Evolutionary conservation across 2,888 invertebrate species (phyloP).

Genomic region (Nomada goodeniana): DNA sequence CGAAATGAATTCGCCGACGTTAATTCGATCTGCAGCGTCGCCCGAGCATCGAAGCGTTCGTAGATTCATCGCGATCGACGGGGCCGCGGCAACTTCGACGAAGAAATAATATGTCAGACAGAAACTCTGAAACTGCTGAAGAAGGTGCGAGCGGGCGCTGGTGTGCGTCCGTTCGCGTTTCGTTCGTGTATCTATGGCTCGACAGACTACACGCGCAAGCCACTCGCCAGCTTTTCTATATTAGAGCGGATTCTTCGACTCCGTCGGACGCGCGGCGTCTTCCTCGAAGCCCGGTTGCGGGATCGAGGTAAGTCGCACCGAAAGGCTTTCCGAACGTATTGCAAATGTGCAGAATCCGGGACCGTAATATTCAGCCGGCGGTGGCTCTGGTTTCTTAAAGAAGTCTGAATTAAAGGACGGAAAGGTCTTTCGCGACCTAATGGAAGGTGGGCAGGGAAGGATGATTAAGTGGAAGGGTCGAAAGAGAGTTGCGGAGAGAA

Average conservation of each 20-base stretch:
- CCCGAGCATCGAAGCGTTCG: no score
- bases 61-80: neutral
- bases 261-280: constrained; percentile 15
- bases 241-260: constrained; percentile 50
- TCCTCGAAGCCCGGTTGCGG: constrained; percentile 6
- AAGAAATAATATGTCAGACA: constrained; percentile 34
- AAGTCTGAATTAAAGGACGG: neutral
- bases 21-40: no score
- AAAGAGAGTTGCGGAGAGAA: no score
- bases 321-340: constrained; percentile 47
- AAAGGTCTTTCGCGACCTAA: neutral
- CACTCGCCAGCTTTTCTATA: constrained; percentile 40
- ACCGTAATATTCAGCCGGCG: neutral
- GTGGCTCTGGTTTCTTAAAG: neutral
- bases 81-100: constrained; percentile 2
- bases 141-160: constrained; percentile 3
- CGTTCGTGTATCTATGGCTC: constrained; percentile 26
- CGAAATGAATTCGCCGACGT: no score
- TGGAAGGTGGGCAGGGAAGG: no score
- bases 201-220: constrained; percentile 28
- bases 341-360: neutral
- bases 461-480: neutral
- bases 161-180: constrained; percentile 33
- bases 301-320: constrained; percentile 54
- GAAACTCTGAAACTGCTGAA: constrained; percentile 38